Evolutionary conservation across 2,797 vertebrate species (phyloP).

Genomic region (Columba guinea): DNA sequence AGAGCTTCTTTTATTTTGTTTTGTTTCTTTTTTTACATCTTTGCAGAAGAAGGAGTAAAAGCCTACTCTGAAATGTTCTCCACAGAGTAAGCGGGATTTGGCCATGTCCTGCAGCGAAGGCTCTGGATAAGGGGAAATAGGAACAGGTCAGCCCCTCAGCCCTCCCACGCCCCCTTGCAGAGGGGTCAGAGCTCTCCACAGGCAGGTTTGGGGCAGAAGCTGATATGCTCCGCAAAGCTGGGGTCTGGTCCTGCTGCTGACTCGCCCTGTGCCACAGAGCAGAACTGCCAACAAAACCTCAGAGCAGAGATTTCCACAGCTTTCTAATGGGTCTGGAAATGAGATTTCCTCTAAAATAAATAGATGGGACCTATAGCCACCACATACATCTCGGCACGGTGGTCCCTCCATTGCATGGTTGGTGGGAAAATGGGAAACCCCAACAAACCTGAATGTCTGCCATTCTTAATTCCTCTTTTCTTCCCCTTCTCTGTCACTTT

Average conservation of each 20-base stretch:
- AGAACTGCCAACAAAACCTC: background rate
- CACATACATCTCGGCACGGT: rapidly evolving
- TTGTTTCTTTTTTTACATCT: background rate
- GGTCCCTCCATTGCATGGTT: rapidly evolving
- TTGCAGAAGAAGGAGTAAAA: background rate
- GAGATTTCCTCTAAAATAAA: background rate
- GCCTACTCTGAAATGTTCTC: background rate
- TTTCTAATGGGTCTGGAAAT: background rate
- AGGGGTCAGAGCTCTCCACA: background rate
- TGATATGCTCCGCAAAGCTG: background rate
- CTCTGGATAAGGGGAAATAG: background rate
- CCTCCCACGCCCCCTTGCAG: background rate
- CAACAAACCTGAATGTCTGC: rapidly evolving
- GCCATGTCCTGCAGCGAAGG: background rate
- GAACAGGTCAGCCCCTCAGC: background rate
- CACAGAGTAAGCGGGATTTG: background rate
- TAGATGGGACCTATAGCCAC: background rate
- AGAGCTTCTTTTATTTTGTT: slow-evolving; percentile 22
- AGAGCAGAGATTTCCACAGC: background rate
- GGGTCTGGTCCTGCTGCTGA: background rate
- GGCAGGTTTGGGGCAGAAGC: background rate
- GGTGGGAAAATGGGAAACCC: background rate
- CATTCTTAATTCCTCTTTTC: background rate
- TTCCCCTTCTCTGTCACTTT: background rate
- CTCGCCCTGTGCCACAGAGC: rapidly evolving